These are phyloP conservation scores for Cassiopea xamachana DNA, from an alignment of 30 jellyfish, hydroid and myxozoan species.

Conservation along the genomic window DNA sequence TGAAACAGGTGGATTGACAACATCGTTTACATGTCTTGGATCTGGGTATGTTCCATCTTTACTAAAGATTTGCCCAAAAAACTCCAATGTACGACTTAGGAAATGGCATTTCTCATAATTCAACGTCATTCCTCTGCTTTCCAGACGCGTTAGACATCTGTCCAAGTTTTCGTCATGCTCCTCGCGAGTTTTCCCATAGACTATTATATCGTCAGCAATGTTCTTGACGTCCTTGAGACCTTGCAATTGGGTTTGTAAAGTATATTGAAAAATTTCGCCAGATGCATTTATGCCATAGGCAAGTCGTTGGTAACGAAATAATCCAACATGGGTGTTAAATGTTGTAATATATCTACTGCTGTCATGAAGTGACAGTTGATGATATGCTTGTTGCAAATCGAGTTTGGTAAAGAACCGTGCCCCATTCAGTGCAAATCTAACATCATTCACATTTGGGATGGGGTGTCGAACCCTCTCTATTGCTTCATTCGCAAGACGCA, in stretches of 20 bases:
- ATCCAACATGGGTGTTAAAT: constrained; percentile 37
- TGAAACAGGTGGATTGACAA: not conserved
- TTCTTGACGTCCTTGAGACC: not conserved
- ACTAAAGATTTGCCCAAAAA: not conserved
- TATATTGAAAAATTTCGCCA: constrained; percentile 50
- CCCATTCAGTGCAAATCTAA: constrained; percentile 7
- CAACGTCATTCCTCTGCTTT: constrained; percentile 7
- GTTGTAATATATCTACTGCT: constrained; percentile 31
- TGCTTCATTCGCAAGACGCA: constrained; percentile 60
- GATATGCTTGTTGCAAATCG: constrained; percentile 40
- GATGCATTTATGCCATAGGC: constrained; percentile 53
- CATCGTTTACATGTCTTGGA: not conserved
- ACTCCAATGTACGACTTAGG: constrained; percentile 39
- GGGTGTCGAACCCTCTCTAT: constrained; percentile 46
- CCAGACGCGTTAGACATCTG: not conserved
- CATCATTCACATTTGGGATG: constrained; percentile 64
- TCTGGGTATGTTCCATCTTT: not conserved
- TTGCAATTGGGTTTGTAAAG: constrained; percentile 18
- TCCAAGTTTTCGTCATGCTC: constrained; percentile 42
- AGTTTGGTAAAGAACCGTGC: constrained; percentile 47
- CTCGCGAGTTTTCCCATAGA: not conserved
- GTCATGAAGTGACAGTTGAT: not conserved
- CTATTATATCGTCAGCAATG: not conserved
- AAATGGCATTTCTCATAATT: constrained; percentile 41
- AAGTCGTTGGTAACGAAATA: constrained; percentile 28